Conservation (phyloP, 2,888 invertebrate species). For the Nudaria mundana region DNA sequence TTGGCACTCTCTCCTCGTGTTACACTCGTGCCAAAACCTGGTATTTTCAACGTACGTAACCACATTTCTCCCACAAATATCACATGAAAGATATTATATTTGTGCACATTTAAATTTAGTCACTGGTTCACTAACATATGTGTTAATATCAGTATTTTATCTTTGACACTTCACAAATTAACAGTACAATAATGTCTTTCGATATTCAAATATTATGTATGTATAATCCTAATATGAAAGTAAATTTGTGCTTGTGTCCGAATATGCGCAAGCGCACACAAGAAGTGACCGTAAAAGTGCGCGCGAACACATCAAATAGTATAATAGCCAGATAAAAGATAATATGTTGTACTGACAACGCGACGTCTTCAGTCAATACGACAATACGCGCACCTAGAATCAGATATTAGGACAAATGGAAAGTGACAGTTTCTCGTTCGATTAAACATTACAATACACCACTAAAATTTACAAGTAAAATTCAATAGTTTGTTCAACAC, state of each 20-base stretch:
- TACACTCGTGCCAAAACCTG: slow-evolving; percentile 48
- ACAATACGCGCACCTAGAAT: slow-evolving; percentile 35
- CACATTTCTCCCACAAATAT: slow-evolving; percentile 40
- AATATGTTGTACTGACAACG: slow-evolving; percentile 69
- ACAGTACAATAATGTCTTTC: too few relatives aligned
- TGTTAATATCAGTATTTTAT: too few relatives aligned
- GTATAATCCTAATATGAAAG: too few relatives aligned
- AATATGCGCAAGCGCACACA: slow-evolving; percentile 41
- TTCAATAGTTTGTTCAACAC: too few relatives aligned
- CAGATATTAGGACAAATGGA: too few relatives aligned
- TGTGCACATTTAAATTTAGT: slow-evolving; percentile 18
- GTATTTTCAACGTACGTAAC: slow-evolving; percentile 40
- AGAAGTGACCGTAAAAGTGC: slow-evolving; percentile 44
- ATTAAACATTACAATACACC: too few relatives aligned
- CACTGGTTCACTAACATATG: slow-evolving; percentile 20
- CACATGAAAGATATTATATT: slow-evolving; percentile 14
- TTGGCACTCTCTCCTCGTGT: slow-evolving; percentile 52
- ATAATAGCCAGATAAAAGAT: slow-evolving; percentile 77
- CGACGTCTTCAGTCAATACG: slow-evolving; percentile 65
- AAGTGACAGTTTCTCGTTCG: too few relatives aligned
- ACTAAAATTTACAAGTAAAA: too few relatives aligned
- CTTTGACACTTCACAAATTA: too few relatives aligned
- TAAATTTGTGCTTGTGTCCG: too few relatives aligned
- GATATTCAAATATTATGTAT: too few relatives aligned
- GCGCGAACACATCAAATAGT: slow-evolving; percentile 58